Evolutionary conservation across 2,888 invertebrate species (phyloP), one percentile per base, ranked within the genome.

Genomic region (Xylophagus ater): DNA sequence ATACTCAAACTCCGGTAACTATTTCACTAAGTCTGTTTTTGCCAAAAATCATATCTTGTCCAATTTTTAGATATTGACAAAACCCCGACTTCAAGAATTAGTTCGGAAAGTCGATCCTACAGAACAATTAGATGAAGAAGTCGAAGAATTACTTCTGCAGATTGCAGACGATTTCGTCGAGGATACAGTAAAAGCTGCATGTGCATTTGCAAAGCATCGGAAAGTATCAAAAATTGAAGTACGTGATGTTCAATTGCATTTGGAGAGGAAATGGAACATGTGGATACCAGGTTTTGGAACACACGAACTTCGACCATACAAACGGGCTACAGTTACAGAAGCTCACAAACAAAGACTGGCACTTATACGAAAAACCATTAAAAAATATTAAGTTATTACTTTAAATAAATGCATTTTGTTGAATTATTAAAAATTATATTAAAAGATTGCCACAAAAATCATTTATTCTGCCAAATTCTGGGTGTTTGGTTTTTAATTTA

Each of bases 261-360:
- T 93, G 63, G 92, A 93, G 66, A 73, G 90, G 34, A 87, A 87
- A 61, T 93, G 88, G 78, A 93, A 90, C 57, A 90, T 94, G 83
- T 94, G 92, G 90, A 83, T 93, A 41, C 94, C 96, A 51, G 96
- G 96, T 3, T 93, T 93, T 62, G 94, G 94, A 8, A 88, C 90
- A 8, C 93, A 94, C 50, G 94, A 96, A 61, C 67, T 93, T 6
- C 73, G 86, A 40, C 92, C 93, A 0, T 93, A 89, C 63, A 94
- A 93, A 65, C 76, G 90, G 46, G 82, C 90, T 8, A 76, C 85
- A 0, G 80, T 88, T 12, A 90, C 93, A 1, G 96, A 96, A 61
- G 90, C 94, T 2, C 94, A 96, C 57, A 89, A 90, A 65, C 93
- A 94, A 64, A 76, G 92, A 50, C 71, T 88, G 66, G 88, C 90